A percentile compares a stretch with the other conserved stretches of the same genome.
Evolutionary conservation across 1,140 invertebrate genomes (phyloP).

Genomic region (Drosophila micromelanica): DNA sequence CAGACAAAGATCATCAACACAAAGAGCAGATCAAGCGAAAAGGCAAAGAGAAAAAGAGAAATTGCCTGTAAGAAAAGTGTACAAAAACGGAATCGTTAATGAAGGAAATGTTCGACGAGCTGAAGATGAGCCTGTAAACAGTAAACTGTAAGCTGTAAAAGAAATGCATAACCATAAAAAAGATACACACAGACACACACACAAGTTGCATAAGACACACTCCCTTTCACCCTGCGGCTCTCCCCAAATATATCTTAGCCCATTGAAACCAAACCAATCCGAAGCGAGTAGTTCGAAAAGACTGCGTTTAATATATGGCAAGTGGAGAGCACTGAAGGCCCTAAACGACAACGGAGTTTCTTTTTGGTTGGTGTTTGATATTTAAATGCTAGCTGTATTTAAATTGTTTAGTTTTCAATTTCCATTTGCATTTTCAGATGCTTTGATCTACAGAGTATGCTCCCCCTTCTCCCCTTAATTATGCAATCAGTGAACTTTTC

Average conservation of each 20-base stretch:
- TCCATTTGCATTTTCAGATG: slow-evolving; percentile 56
- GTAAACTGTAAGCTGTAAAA: slow-evolving; percentile 41
- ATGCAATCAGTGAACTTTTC: slow-evolving; percentile 30
- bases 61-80: slow-evolving; percentile 57
- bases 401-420: slow-evolving; percentile 69
- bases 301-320: slow-evolving; percentile 71
- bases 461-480: slow-evolving; percentile 6
- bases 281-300: slow-evolving; percentile 21
- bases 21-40: slow-evolving; percentile 23
- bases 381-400: slow-evolving; percentile 32
- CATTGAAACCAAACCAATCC: slow-evolving; percentile 18
- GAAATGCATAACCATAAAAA: slow-evolving; percentile 79
- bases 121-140: slow-evolving; percentile 75
- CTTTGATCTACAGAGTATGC: slow-evolving; percentile 13
- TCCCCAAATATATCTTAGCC: not conserved
- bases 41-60: slow-evolving; percentile 53
- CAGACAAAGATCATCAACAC: slow-evolving; percentile 24
- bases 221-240: slow-evolving; percentile 30
- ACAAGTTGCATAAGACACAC: slow-evolving; percentile 49
- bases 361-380: slow-evolving; percentile 57
- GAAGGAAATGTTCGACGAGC: slow-evolving; percentile 68
- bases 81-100: slow-evolving; percentile 74
- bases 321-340: slow-evolving; percentile 61
- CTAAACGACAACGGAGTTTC: slow-evolving; percentile 66
- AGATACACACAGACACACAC: slow-evolving; percentile 39